Conservation (phyloP, 2,113 vertebrate genomes). For the Alethe castanea region DNA sequence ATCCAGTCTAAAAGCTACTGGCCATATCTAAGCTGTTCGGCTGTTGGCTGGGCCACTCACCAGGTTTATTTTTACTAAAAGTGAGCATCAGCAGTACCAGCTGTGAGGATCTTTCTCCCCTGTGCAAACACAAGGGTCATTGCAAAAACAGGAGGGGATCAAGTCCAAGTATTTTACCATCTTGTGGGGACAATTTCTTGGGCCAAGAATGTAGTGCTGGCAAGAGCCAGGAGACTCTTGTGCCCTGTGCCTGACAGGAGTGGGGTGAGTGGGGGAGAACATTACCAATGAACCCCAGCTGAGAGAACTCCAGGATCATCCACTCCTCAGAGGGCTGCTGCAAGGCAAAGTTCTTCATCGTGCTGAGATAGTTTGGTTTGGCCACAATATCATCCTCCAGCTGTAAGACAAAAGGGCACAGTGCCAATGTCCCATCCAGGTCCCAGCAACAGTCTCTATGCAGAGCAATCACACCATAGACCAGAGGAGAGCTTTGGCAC, state of each 20-base stretch:
- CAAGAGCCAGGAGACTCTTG: not conserved
- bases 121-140: not conserved
- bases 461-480: not conserved
- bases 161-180: not conserved
- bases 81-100: not conserved
- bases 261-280: not conserved
- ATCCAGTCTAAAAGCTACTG: conserved; percentile 28
- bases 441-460: not conserved
- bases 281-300: conserved; percentile 95
- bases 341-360: conserved; percentile 98
- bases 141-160: not conserved
- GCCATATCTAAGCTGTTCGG: not conserved
- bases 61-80: conserved; percentile 28
- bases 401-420: conserved; percentile 69
- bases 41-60: not conserved
- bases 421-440: not conserved
- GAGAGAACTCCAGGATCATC: conserved; percentile 99
- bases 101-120: not conserved
- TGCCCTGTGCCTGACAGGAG: not conserved
- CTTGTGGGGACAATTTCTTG: not conserved
- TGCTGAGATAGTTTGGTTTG: conserved; percentile 97
- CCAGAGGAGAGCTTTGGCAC: not conserved
- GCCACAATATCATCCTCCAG: conserved; percentile 97
- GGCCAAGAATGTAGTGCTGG: not conserved
- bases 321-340: conserved; percentile 98